These are phyloP conservation scores for Paracentrotus lividus DNA, from an alignment of 53 echinoderm and acorn worm genomes.

Conservation along the genomic window DNA sequence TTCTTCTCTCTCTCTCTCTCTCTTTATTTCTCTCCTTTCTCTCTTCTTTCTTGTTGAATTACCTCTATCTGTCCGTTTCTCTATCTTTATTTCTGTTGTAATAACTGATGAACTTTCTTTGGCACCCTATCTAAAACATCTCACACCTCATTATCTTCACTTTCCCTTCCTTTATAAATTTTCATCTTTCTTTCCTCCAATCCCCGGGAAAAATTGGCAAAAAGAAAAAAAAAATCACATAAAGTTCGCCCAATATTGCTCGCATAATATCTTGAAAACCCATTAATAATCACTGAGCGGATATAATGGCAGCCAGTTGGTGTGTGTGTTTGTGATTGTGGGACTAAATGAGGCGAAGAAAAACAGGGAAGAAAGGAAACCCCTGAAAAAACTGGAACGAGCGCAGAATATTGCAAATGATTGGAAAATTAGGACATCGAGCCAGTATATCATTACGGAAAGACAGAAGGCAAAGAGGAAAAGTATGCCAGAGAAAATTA, in stretches of 20 bases:
- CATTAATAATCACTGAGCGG: slow-evolving; percentile 18
- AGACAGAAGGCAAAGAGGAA: slow-evolving; percentile 19
- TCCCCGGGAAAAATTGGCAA: neutral
- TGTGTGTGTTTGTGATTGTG: slow-evolving; percentile 51
- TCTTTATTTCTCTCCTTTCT: no score
- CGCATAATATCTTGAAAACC: slow-evolving; percentile 38
- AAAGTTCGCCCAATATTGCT: slow-evolving; percentile 33
- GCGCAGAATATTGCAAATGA: slow-evolving; percentile 7
- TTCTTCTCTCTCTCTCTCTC: neutral
- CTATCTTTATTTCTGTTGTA: neutral
- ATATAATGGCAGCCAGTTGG: slow-evolving; percentile 34
- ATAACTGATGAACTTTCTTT: slow-evolving; percentile 1
- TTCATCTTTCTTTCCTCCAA: neutral
- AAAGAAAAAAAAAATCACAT: neutral
- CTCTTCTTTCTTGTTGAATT: neutral
- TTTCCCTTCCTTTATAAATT: neutral
- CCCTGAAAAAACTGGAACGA: neutral
- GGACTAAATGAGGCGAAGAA: slow-evolving; percentile 17
- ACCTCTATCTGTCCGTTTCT: neutral
- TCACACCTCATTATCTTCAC: slow-evolving; percentile 28
- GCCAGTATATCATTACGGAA: neutral
- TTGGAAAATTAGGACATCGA: slow-evolving; percentile 46
- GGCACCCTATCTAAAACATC: neutral
- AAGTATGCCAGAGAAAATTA: neutral
- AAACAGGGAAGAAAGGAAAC: neutral